A percentile compares a stretch with the other conserved stretches of the same genome.
Conservation (phyloP, 2,888 invertebrate species). For the Chironomus riparius region DNA sequence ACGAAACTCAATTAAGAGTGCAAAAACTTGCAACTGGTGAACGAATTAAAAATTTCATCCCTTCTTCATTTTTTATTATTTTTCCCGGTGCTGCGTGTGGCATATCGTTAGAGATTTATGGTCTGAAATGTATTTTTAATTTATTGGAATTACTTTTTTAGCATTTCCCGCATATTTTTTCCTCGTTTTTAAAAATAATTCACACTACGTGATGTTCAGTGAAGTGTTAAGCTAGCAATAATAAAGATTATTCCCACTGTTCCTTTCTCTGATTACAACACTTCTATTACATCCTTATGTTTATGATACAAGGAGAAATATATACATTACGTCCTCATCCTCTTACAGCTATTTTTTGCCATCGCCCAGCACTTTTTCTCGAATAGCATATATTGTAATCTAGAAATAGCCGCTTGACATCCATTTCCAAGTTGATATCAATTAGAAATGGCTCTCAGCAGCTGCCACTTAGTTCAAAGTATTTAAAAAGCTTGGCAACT, state of each 20-base stretch:
- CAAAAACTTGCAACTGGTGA: slow-evolving; percentile 14
- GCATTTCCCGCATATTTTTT: not conserved
- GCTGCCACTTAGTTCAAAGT: too few species aligned
- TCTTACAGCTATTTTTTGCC: too few species aligned
- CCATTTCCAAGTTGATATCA: too few species aligned
- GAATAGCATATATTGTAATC: too few species aligned
- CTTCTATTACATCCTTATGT: not conserved
- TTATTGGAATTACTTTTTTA: not conserved
- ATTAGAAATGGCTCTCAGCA: too few species aligned
- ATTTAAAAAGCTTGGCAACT: too few species aligned
- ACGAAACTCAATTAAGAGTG: not conserved
- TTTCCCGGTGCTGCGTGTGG: slow-evolving; percentile 7
- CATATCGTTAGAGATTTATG: slow-evolving; percentile 17
- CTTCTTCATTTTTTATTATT: not conserved
- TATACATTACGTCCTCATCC: not conserved
- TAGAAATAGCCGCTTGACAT: too few species aligned
- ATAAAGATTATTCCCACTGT: slow-evolving; percentile 10
- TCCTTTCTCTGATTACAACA: not conserved
- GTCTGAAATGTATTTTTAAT: slow-evolving; percentile 8
- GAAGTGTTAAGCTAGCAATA: slow-evolving; percentile 4
- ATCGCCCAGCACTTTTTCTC: too few species aligned
- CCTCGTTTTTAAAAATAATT: not conserved
- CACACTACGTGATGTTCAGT: not conserved
- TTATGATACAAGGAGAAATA: not conserved
- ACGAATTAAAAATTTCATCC: slow-evolving; percentile 12